Evolutionary conservation across 2,113 vertebrate species (phyloP).

Genomic region (Mandrillus leucophaeus): DNA sequence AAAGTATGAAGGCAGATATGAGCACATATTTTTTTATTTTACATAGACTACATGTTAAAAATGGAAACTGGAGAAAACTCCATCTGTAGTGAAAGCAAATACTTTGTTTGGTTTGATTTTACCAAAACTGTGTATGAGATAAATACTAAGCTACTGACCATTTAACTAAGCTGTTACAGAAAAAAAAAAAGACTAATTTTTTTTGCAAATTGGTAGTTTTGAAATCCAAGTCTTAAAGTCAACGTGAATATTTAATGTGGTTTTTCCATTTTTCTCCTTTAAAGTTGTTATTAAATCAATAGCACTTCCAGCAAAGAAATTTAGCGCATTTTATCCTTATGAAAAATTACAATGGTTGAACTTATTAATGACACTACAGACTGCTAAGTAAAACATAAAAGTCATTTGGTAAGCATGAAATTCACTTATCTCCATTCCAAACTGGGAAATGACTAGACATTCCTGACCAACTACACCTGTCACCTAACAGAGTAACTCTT

Average conservation of each 20-base stretch:
- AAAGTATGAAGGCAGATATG: neutral
- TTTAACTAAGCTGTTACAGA: neutral
- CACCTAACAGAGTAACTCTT: neutral
- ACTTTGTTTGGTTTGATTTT: neutral
- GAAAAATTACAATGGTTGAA: neutral
- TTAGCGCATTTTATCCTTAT: slow-evolving; percentile 20
- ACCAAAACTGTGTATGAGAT: neutral
- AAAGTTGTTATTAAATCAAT: slow-evolving; percentile 20
- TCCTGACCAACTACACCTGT: neutral
- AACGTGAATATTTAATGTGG: neutral
- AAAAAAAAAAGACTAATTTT: neutral
- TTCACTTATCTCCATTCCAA: neutral
- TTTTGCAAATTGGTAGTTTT: slow-evolving; percentile 11
- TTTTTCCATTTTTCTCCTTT: neutral
- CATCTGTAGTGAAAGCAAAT: neutral
- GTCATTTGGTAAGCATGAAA: slow-evolving; percentile 42
- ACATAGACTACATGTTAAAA: neutral
- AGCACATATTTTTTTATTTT: slow-evolving; percentile 7
- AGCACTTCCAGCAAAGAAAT: neutral
- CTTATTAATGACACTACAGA: neutral
- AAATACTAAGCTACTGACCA: neutral
- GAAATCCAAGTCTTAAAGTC: slow-evolving; percentile 24
- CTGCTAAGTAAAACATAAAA: neutral
- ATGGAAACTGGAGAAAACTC: neutral
- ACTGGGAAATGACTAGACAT: neutral